phyloP scores from a whole-genome alignment of 2,797 vertebrate species.

The Enteromius afrohamiltoni region DNA sequence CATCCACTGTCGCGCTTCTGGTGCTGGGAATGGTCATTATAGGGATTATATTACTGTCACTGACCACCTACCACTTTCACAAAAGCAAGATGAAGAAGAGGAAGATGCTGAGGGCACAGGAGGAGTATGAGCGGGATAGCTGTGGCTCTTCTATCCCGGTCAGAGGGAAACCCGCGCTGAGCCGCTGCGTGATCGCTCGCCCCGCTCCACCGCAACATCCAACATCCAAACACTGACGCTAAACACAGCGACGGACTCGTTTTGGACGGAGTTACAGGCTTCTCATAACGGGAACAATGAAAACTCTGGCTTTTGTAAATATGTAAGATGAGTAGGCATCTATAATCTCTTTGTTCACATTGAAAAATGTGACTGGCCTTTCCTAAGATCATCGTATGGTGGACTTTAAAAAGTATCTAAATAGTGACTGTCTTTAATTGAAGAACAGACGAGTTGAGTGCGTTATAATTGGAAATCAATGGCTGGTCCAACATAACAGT shows the following conservation, averaged over 20 bases:
- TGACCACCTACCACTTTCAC: constrained; percentile 95
- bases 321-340: constrained; percentile 9
- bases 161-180: constrained; percentile 63
- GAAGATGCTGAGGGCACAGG: constrained; percentile 95
- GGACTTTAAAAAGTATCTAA: constrained; percentile 10
- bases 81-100: constrained; percentile 94
- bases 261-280: constrained; percentile 81
- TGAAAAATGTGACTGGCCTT: constrained; percentile 26
- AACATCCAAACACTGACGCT: constrained; percentile 72
- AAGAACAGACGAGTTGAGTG: constrained; percentile 1
- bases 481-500: constrained; percentile 32
- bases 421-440: constrained; percentile 9
- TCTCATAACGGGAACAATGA: constrained; percentile 74
- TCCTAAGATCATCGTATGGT: constrained; percentile 7
- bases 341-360: constrained; percentile 7
- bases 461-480: constrained; percentile 28
- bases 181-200: constrained; percentile 76
- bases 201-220: constrained; percentile 53
- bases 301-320: constrained; percentile 47
- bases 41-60: constrained; percentile 90
- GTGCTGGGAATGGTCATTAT: constrained; percentile 91
- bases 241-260: constrained; percentile 68
- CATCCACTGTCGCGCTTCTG: constrained; percentile 91
- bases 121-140: constrained; percentile 96
- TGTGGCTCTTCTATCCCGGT: constrained; percentile 74